A percentile compares a stretch with the other conserved stretches of the same genome.
Conservation (phyloP, 1,140 invertebrate genomes). For the Hermetia illucens region DNA sequence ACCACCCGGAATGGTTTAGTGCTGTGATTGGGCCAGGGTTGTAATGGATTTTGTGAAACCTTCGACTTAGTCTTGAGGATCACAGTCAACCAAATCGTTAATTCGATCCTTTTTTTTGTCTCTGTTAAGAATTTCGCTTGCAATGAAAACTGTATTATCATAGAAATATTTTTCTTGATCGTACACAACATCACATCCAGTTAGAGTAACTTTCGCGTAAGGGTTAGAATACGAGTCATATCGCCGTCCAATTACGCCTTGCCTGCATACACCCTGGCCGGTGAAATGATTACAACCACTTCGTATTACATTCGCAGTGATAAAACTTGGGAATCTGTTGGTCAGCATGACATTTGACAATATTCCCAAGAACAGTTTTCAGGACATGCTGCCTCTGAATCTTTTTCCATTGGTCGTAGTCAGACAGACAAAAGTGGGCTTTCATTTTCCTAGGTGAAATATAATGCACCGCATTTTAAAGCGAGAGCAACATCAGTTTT, state of each 20-base stretch:
- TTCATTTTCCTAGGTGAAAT: slow-evolving; percentile 51
- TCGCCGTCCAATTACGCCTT: slow-evolving; percentile 73
- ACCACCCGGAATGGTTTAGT: slow-evolving; percentile 83
- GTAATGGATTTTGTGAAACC: slow-evolving; percentile 62
- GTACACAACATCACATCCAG: slow-evolving; percentile 76
- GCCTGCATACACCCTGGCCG: slow-evolving; percentile 75
- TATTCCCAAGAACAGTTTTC: slow-evolving; percentile 34
- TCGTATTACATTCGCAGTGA: slow-evolving; percentile 50
- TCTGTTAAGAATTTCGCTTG: slow-evolving; percentile 52
- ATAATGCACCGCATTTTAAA: slow-evolving; percentile 50
- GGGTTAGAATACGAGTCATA: slow-evolving; percentile 80
- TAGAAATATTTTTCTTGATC: slow-evolving; percentile 87
- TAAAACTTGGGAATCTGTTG: slow-evolving; percentile 44
- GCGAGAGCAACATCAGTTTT: slow-evolving; percentile 54
- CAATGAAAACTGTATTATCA: slow-evolving; percentile 56
- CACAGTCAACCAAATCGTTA: slow-evolving; percentile 45
- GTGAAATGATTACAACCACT: slow-evolving; percentile 55
- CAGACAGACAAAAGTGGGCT: slow-evolving; percentile 44
- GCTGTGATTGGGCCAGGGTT: slow-evolving; percentile 59
- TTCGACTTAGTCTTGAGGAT: slow-evolving; percentile 48
- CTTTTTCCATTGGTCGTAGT: slow-evolving; percentile 58
- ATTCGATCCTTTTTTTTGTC: slow-evolving; percentile 48
- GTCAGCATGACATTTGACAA: slow-evolving; percentile 50
- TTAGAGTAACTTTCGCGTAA: slow-evolving; percentile 75
- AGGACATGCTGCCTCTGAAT: slow-evolving; percentile 47